Conservation (phyloP, 2,113 vertebrate species). For the Desmodus rotundus region DNA sequence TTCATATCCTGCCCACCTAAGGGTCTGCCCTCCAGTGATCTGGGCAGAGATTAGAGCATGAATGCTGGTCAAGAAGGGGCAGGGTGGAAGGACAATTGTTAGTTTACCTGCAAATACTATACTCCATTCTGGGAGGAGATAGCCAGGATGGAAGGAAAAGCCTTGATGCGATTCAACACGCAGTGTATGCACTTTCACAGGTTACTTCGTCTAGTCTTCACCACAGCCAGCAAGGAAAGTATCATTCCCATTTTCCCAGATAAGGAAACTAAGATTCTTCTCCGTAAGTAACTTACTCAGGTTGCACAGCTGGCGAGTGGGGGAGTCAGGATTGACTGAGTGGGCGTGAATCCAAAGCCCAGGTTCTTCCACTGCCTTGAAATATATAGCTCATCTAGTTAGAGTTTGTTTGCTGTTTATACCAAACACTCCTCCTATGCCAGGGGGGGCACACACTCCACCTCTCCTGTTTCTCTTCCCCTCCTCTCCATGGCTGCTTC, state of each 20-base stretch:
- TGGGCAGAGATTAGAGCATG: not conserved
- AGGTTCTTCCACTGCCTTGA: not conserved
- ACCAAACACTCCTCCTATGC: not conserved
- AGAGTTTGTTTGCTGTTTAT: slow-evolving; percentile 31
- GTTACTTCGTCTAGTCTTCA: not conserved
- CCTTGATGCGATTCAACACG: not conserved
- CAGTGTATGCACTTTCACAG: not conserved
- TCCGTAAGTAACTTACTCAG: not conserved
- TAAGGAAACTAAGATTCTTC: not conserved
- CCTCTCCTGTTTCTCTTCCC: not conserved
- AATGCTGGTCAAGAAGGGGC: not conserved
- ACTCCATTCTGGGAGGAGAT: not conserved
- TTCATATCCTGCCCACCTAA: not conserved
- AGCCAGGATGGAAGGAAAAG: not conserved
- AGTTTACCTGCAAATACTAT: not conserved
- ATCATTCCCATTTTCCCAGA: not conserved
- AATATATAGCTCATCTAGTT: not conserved
- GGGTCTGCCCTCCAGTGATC: not conserved
- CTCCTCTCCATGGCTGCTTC: not conserved
- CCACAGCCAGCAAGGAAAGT: not conserved
- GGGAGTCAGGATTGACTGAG: not conserved
- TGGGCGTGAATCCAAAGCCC: not conserved
- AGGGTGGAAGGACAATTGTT: not conserved
- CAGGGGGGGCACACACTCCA: not conserved
- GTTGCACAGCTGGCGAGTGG: not conserved